Conservation (phyloP, 2,888 invertebrate species). For the Tigriopus californicus region DNA sequence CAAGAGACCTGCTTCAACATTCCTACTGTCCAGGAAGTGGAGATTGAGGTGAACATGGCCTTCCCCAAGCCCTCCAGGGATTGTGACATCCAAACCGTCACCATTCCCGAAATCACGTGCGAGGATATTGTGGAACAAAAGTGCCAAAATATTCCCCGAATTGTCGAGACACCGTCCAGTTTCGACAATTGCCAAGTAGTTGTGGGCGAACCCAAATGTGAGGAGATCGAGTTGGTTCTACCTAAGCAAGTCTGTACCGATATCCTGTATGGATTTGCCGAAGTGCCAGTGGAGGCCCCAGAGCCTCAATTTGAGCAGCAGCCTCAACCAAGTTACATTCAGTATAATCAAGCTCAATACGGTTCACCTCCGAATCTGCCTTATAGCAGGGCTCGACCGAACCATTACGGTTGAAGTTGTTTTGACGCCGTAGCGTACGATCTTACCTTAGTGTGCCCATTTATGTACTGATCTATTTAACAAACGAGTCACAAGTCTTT, state of each 20-base stretch:
- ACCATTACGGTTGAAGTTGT: too few relatives aligned
- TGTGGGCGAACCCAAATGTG: background rate
- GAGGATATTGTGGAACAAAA: background rate
- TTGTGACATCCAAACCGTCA: background rate
- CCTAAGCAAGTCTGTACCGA: slow-evolving; percentile 1
- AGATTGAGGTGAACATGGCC: background rate
- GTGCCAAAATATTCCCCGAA: background rate
- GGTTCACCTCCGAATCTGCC: too few relatives aligned
- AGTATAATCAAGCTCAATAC: too few relatives aligned
- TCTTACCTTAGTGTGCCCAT: too few relatives aligned
- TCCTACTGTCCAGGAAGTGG: background rate
- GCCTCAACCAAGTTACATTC: too few relatives aligned
- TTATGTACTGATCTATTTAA: too few relatives aligned
- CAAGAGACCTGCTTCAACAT: background rate
- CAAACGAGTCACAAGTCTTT: too few relatives aligned
- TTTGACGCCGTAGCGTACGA: too few relatives aligned
- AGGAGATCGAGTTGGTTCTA: background rate
- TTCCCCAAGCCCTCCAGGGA: background rate
- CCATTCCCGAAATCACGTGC: background rate
- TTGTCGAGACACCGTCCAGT: background rate
- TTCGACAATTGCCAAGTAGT: background rate
- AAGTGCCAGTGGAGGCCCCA: background rate
- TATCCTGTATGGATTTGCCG: background rate
- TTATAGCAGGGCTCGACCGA: too few relatives aligned
- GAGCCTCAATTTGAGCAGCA: too few relatives aligned